Conservation (phyloP, 2,888 invertebrate genomes). For the Volucella zonaria region DNA sequence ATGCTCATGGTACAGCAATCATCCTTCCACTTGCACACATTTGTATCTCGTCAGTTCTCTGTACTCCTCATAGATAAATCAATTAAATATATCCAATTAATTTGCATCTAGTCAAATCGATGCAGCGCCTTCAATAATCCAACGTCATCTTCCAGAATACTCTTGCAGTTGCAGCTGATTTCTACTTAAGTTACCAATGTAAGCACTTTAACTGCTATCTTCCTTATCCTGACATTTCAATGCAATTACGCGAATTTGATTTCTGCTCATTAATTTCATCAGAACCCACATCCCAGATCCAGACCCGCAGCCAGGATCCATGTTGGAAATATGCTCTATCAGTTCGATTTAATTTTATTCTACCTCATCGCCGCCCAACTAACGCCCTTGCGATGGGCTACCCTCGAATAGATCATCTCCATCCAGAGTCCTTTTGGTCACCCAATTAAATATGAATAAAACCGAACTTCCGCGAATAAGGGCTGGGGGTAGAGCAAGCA, state of each 20-base stretch:
- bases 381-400: neutral
- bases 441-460: conserved; percentile 71
- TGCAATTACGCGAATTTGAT: conserved; percentile 64
- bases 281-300: conserved; percentile 18
- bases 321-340: conserved; percentile 29
- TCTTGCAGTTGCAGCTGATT: conserved; percentile 45
- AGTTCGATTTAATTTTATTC: conserved; percentile 58
- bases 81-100: conserved; percentile 70
- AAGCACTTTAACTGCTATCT: neutral
- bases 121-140: conserved; percentile 58
- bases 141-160: conserved; percentile 17
- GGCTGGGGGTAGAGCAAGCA: conserved; percentile 1
- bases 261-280: conserved; percentile 66
- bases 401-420: conserved; percentile 20
- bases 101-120: conserved; percentile 61
- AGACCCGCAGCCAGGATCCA: neutral
- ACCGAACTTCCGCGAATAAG: conserved; percentile 55
- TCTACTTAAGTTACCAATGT: conserved; percentile 18
- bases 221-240: conserved; percentile 8
- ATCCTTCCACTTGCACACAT: neutral
- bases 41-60: conserved; percentile 1
- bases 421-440: conserved; percentile 25
- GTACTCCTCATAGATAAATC: conserved; percentile 52
- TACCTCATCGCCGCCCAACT: neutral
- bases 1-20: neutral